phyloP scores from a whole-genome alignment of 2,888 invertebrate species.

The Stenoptilia bipunctidactyla region DNA sequence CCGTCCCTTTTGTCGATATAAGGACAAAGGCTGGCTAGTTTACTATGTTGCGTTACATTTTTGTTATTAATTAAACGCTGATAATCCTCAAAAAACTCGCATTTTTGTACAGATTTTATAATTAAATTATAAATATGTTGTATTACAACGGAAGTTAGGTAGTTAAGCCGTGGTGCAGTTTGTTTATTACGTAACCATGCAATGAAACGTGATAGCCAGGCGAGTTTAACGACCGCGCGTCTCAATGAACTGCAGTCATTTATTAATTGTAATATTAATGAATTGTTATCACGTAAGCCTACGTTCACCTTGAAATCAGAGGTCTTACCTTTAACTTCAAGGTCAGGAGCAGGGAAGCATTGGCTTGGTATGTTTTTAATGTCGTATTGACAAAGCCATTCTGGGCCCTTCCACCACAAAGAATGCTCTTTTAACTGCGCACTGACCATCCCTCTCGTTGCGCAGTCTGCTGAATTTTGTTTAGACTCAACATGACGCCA shows the following conservation, averaged over 20 bases:
- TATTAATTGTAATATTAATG: not conserved
- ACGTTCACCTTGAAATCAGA: not conserved
- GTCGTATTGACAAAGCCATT: not conserved
- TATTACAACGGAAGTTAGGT: not conserved
- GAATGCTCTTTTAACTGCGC: not conserved
- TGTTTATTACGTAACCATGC: not conserved
- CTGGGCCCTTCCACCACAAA: not conserved
- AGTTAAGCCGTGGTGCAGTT: not conserved
- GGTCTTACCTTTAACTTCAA: not conserved
- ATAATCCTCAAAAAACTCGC: not conserved
- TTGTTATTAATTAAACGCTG: not conserved
- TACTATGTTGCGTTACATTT: not conserved
- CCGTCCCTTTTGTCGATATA: not conserved
- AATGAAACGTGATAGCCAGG: not conserved
- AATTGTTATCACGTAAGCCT: not conserved
- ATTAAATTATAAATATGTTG: not conserved
- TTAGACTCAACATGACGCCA: constrained; percentile 14
- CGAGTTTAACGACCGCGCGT: not conserved
- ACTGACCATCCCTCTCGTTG: not conserved
- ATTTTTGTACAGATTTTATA: not conserved
- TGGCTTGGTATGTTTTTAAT: not conserved
- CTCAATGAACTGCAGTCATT: not conserved
- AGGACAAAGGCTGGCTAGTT: constrained; percentile 5
- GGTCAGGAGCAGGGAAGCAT: not conserved
- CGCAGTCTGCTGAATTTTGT: constrained; percentile 16